These are phyloP conservation scores for Beris chalybata DNA, from an alignment of 2,888 invertebrate species.

Conservation along the genomic window DNA sequence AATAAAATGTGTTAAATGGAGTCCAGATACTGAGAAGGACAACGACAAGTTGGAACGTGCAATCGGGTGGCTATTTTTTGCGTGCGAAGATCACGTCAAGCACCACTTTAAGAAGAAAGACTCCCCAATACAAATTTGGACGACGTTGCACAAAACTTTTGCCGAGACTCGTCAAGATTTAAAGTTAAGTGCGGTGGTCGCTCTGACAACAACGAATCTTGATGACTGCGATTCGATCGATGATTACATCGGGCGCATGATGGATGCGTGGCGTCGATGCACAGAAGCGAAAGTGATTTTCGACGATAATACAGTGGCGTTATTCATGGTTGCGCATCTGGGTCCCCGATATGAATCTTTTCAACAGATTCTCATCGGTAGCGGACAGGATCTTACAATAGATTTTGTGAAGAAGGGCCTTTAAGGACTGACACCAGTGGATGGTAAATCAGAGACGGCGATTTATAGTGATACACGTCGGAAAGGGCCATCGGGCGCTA, in stretches of 20 bases:
- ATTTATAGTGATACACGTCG: not conserved
- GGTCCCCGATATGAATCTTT: not conserved
- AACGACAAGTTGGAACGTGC: not conserved
- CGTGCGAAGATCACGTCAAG: not conserved
- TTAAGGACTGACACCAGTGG: not conserved
- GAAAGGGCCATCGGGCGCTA: too few species aligned
- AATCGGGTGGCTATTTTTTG: not conserved
- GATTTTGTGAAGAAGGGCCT: not conserved
- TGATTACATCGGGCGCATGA: not conserved
- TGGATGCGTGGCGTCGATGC: not conserved
- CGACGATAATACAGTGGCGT: not conserved
- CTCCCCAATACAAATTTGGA: not conserved
- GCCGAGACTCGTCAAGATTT: not conserved
- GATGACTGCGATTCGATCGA: not conserved
- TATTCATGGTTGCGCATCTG: not conserved
- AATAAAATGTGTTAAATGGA: not conserved
- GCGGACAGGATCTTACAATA: not conserved
- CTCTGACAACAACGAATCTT: not conserved
- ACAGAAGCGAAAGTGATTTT: not conserved
- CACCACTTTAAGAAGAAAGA: not conserved
- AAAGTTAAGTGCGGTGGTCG: not conserved
- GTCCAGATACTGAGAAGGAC: not conserved
- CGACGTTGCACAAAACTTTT: not conserved
- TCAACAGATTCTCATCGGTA: not conserved
- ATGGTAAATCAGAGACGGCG: not conserved